A percentile compares a stretch with the other conserved stretches of the same genome.
These are phyloP conservation scores for Tenthredo mesomela DNA, from an alignment of 2,888 invertebrate genomes.

Conservation along the genomic window DNA sequence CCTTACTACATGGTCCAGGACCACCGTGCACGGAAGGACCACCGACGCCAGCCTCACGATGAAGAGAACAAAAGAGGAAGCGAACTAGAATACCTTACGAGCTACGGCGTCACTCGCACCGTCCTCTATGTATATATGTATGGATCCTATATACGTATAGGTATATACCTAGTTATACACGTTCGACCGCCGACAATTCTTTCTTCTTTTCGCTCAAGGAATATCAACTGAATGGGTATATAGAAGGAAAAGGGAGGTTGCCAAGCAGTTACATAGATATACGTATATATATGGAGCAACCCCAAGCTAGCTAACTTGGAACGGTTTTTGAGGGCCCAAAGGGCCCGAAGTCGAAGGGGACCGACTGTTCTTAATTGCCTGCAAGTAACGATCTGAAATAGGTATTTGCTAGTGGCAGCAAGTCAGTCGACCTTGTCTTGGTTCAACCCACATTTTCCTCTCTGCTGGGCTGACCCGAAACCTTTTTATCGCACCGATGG, in stretches of 20 bases:
- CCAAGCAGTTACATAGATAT: neutral
- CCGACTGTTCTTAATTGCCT: constrained; percentile 74
- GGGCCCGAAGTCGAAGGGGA: constrained; percentile 28
- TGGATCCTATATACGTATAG: neutral
- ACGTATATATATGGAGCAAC: neutral
- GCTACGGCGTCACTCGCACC: constrained; percentile 52
- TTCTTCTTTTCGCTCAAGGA: constrained; percentile 45
- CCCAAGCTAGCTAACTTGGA: neutral
- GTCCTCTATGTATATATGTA: constrained; percentile 14
- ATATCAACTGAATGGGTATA: constrained; percentile 42
- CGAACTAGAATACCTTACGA: constrained; percentile 69
- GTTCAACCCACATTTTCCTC: constrained; percentile 42
- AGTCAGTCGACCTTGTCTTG: constrained; percentile 10
- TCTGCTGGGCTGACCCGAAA: constrained; percentile 29
- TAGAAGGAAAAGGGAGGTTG: constrained; percentile 18
- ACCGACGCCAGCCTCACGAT: constrained; percentile 51
- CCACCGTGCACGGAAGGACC: constrained; percentile 50
- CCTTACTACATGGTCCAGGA: constrained; percentile 41
- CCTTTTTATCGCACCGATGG: constrained; percentile 50
- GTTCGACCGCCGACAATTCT: constrained; percentile 44
- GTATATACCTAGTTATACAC: constrained; percentile 21
- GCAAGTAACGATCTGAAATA: constrained; percentile 72
- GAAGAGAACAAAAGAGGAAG: constrained; percentile 72
- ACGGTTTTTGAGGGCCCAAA: constrained; percentile 46
- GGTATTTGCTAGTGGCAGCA: constrained; percentile 63